Evolutionary conservation across 2,888 invertebrate species (phyloP), one percentile per base, ranked within the genome.

Genomic region (Limenitis camilla): DNA sequence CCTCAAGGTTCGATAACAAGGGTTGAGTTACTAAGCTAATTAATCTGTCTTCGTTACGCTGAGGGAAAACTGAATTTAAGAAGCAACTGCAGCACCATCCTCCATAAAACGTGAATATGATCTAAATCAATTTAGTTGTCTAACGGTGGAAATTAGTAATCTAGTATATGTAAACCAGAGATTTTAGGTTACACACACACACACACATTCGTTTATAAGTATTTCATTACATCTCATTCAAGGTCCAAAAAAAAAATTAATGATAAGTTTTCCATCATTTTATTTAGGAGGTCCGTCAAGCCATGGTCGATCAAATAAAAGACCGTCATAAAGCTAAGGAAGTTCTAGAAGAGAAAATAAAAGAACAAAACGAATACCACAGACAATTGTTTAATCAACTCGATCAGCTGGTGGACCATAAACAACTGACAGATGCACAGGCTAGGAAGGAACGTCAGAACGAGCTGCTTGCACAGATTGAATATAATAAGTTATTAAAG

Each of bases 401-500:
- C n/a, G 45, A 74, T 0, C 60, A 71, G 35, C 58, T 84, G 10
- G 66, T 67, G 1, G 60, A 62, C 0, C 66, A 77, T 38, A 76
- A 73, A 54, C 58, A 73, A 5, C 29, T 71, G 1, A 69, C 69
- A 0, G 76, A 82, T 5, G 76, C 74, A 0, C 68, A 73, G 45
- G 59, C 48, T 0, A 66, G 71, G 60, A 81, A 76, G 58, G 41
- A 63, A 3, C 69, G 78, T 29, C 80, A 82, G 59, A 51, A 55
- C 2, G 62, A 80, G 3, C 45, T 85, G 33, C 7, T 72, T 5
- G 60, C 75, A 0, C 85, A 85, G 63, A 83, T 83, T 0, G 74
- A 77, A 30, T 84, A 85, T 44, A 84, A 76, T 43, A 74, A 75
- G n/a, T 49, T 74, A n/a, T 63, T 86, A 35, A 83, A 84, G 76